Evolutionary conservation across 2,888 invertebrate species (phyloP).

Genomic region (Idaea dimidiata): DNA sequence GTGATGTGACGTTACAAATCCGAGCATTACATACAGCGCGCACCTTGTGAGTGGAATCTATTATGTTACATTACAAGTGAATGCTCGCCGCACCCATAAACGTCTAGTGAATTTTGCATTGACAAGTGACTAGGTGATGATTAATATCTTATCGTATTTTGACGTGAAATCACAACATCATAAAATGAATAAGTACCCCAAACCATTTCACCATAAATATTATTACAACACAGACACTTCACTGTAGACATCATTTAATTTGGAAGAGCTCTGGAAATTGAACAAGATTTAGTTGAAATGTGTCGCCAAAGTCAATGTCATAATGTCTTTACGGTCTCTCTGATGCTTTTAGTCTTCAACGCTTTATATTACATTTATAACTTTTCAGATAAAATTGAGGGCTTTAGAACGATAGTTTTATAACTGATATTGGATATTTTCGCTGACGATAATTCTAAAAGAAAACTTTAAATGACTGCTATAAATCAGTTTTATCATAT

Average conservation of each 20-base stretch:
- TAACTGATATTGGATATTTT: background rate
- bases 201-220: conserved; percentile 20
- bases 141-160: background rate
- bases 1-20: too few relatives aligned
- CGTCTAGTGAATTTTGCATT: too few relatives aligned
- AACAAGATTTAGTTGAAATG: background rate
- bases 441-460: background rate
- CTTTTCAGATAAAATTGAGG: background rate
- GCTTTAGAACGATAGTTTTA: background rate
- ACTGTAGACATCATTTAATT: conserved; percentile 20
- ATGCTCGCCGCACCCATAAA: too few relatives aligned
- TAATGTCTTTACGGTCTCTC: background rate
- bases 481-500: too few relatives aligned
- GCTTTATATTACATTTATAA: background rate
- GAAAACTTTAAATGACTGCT: too few relatives aligned
- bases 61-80: too few relatives aligned
- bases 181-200: background rate
- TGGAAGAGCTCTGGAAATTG: conserved; percentile 9
- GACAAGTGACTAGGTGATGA: too few relatives aligned
- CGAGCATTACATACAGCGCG: too few relatives aligned
- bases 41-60: too few relatives aligned
- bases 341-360: background rate
- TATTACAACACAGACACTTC: conserved; percentile 23
- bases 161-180: background rate
- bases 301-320: background rate